Conservation (phyloP, 2,113 vertebrate species). For the Seriola aureovittata region DNA sequence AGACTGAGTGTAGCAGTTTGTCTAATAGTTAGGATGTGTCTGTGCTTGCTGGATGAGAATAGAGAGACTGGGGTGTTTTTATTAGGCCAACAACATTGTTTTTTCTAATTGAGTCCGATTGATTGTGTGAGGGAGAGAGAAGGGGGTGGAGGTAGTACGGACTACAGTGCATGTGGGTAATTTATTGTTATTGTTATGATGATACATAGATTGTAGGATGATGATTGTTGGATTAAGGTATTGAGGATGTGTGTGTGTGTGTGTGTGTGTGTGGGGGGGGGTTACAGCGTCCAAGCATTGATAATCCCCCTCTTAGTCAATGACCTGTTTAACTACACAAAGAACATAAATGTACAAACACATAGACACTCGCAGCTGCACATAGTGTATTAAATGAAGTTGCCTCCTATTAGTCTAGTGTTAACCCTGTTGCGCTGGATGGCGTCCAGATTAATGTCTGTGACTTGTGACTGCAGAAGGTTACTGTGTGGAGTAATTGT, state of each 20-base stretch:
- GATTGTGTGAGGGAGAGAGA: conserved; percentile 14
- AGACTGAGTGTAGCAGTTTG: conserved; percentile 11
- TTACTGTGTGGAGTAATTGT: conserved; percentile 26
- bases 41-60: conserved; percentile 5
- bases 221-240: conserved; percentile 68
- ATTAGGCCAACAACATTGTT: conserved; percentile 11
- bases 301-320: conserved; percentile 72
- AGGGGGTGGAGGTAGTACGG: neutral
- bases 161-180: conserved; percentile 19
- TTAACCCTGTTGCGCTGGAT: conserved; percentile 46
- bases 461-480: conserved; percentile 30
- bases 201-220: conserved; percentile 36
- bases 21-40: neutral
- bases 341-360: conserved; percentile 40
- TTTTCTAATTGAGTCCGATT: conserved; percentile 8
- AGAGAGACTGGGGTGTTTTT: neutral
- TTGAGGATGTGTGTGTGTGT: conserved; percentile 39
- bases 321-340: conserved; percentile 76
- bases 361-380: conserved; percentile 31
- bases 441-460: conserved; percentile 49
- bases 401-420: conserved; percentile 4
- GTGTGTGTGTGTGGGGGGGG: neutral
- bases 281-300: conserved; percentile 51
- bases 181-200: conserved; percentile 57
- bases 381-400: conserved; percentile 39